Evolutionary conservation across 1,140 invertebrate genomes (phyloP).

Genomic region (Drosophila subpulchrella): DNA sequence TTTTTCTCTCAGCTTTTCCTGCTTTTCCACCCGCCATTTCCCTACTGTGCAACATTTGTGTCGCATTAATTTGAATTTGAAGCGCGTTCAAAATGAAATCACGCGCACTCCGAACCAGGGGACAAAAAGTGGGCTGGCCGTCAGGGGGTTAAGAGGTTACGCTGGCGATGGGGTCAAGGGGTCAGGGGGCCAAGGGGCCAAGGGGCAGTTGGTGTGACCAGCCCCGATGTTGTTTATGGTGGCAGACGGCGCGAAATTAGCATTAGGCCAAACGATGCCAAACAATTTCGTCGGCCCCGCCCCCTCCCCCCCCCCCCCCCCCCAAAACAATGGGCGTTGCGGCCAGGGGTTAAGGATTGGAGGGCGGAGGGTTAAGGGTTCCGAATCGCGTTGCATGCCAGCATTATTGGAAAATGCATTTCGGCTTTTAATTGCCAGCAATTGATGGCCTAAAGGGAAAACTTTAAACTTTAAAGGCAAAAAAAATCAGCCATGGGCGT

Average conservation of each 20-base stretch:
- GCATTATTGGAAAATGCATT: constrained; percentile 75
- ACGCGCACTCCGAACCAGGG: constrained; percentile 23
- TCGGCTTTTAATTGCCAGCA: constrained; percentile 70
- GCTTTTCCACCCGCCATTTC: background rate
- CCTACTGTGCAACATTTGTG: constrained; percentile 52
- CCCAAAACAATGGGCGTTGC: background rate
- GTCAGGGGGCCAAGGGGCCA: background rate
- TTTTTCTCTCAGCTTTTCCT: constrained; percentile 5
- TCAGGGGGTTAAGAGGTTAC: background rate
- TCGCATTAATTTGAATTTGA: constrained; percentile 71
- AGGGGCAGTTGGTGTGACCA: constrained; percentile 17
- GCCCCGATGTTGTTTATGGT: constrained; percentile 58
- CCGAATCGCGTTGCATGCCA: constrained; percentile 34
- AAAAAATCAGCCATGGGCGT: background rate
- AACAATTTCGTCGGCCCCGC: constrained; percentile 52
- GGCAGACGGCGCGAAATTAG: constrained; percentile 71
- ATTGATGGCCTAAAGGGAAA: constrained; percentile 53
- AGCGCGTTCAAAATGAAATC: constrained; percentile 73
- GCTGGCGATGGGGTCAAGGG: background rate
- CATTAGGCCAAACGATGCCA: constrained; percentile 61
- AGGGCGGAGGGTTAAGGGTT: background rate
- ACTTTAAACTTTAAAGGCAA: constrained; percentile 45
- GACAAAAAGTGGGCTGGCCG: background rate
- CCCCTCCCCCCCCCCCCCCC: background rate
- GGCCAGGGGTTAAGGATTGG: constrained; percentile 30